Base-by-base conservation (phyloP, 2,888 invertebrate species). In the Eucriotettix oculatus region DNA sequence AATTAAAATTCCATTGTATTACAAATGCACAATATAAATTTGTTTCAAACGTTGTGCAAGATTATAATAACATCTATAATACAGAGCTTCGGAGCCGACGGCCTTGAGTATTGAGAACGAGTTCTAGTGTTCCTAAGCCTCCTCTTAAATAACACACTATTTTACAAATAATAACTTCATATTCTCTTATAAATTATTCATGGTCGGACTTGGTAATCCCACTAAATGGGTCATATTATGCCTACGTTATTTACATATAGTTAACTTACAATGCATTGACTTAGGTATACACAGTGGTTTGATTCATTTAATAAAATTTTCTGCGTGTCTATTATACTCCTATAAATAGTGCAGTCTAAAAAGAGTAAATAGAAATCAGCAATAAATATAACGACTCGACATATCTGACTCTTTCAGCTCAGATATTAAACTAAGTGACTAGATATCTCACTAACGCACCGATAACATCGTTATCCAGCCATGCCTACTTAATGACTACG, bases 171-270 rank as follows among this genome's bases (percentile, higher is more conserved):
- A 29, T 29, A 29, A 29, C 29, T 29, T 29, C 29, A 29, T 59
- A 14, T 48, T 17, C 41, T 58, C 29, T 57, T 57, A 54, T 48
- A 59, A 59, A 55, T 44, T 55, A 44, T 29, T 17, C 40, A 59
- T 59, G 59, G 59, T 59, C 59, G 59, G 59, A 59, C 44, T 59
- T 48, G 52, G 42, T 53, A 29, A 42, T 59, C 42, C 52, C 40
- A 48, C 59, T 59, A 59, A 42, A 53, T 42, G 48, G 48, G 48
- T n/a, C 9, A 58, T 55, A 12, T 16, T 42, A 55, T n/a, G 48
- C 55, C 44, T 59, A 43, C 16, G 52, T 52, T 58, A 54, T 58
- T 54, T 54, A 59, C 55, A 54, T 41, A 55, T 54, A 54, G 29
- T 52, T 43, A 59, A 59, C 44, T 59, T 44, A 16, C 48, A 48